Percentiles rank a stretch among this genome's conserved stretches.
These are phyloP conservation scores for Phrynocephalus versicolor DNA, from an alignment of 2,113 vertebrate genomes.

Conservation along the genomic window DNA sequence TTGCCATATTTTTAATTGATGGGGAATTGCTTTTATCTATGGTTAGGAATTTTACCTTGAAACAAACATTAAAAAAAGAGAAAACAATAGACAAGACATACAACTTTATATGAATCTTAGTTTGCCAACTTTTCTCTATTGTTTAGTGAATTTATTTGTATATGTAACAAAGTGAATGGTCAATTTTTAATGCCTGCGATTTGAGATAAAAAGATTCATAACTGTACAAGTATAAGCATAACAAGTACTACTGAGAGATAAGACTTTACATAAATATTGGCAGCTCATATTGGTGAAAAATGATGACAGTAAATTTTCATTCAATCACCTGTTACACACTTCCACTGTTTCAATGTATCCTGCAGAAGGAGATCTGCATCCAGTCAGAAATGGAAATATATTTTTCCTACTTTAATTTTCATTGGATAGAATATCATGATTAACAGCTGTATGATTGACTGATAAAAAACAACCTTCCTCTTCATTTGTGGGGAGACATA, in stretches of 20 bases:
- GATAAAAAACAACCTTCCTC: constrained; percentile 50
- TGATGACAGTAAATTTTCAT: constrained; percentile 59
- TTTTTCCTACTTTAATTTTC: constrained; percentile 68
- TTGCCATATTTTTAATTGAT: constrained; percentile 56
- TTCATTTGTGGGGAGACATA: constrained; percentile 67
- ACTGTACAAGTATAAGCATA: constrained; percentile 76
- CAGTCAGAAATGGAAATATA: constrained; percentile 50
- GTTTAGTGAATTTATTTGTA: constrained; percentile 48
- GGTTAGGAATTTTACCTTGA: constrained; percentile 43
- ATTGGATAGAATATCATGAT: constrained; percentile 69
- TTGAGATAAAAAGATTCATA: constrained; percentile 68
- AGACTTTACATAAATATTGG: constrained; percentile 65
- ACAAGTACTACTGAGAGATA: constrained; percentile 62
- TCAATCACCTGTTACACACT: constrained; percentile 57
- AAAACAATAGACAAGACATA: constrained; percentile 48
- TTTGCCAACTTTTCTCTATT: constrained; percentile 47
- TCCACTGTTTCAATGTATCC: constrained; percentile 66
- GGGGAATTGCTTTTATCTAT: constrained; percentile 50
- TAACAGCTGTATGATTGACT: constrained; percentile 66
- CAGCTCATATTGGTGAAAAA: constrained; percentile 62
- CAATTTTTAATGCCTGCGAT: constrained; percentile 47
- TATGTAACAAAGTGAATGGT: constrained; percentile 54
- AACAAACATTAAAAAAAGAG: constrained; percentile 53
- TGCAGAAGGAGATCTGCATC: constrained; percentile 66
- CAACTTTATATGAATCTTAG: constrained; percentile 41